Conservation (phyloP, 2,888 invertebrate species). For the Latrodectus elegans region DNA sequence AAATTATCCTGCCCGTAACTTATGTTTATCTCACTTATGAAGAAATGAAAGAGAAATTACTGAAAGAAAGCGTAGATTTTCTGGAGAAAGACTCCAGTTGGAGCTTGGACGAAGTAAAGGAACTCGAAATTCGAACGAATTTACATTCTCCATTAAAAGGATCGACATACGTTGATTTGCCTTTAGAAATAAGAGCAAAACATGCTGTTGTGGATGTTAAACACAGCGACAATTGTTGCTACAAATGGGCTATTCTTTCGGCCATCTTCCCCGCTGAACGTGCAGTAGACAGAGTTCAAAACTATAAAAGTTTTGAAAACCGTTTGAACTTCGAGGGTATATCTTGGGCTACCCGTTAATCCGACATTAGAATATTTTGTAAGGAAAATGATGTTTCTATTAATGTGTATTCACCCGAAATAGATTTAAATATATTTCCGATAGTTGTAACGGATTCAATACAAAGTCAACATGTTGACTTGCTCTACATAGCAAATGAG, state of each 20-base stretch:
- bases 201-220: too few species aligned
- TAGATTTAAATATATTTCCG: too few species aligned
- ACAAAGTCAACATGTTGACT: not conserved
- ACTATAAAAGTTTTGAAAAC: too few species aligned
- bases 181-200: not conserved
- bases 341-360: not conserved
- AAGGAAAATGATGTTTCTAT: not conserved
- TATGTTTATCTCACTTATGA: not conserved
- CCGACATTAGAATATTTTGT: not conserved
- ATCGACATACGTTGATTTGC: not conserved
- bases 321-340: not conserved
- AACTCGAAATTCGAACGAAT: not conserved
- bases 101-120: not conserved
- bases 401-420: not conserved
- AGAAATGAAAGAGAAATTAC: not conserved
- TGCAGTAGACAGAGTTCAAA: too few species aligned
- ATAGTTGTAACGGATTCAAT: not conserved
- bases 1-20: not conserved
- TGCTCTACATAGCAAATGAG: not conserved
- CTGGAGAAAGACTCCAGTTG: not conserved
- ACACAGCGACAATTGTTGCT: not conserved
- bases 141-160: not conserved
- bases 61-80: not conserved
- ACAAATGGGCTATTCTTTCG: not conserved
- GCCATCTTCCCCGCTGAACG: not conserved